Evolutionary conservation across 2,797 vertebrate species (phyloP), one percentile per base, ranked within the genome.

Genomic region (Crocodylus rhombifer): DNA sequence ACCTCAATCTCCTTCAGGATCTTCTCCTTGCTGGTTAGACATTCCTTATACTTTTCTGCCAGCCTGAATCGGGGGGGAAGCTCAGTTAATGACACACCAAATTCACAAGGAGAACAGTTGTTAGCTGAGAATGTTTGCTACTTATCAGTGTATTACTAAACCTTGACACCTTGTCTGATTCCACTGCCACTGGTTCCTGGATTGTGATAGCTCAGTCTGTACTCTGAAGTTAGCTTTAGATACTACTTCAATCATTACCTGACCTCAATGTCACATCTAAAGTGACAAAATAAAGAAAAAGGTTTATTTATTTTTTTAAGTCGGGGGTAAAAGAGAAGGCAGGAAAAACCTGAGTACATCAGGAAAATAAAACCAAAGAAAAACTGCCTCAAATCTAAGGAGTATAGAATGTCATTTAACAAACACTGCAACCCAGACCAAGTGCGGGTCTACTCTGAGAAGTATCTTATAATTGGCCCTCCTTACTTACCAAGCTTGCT

Each of bases 1-100:
- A 99, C 98, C 95, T 99, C 99, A 0, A 99, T 99, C 97, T 98
- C 99, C 96, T 99, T 99, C 94, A 99, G 98, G 91, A 99, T 99
- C 96, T 99, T 99, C 97, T 99, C 99, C 96, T 99, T 99, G 91
- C 98, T 99, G 82, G 99, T 96, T 92, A 98, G 97, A 13, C 98
- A 98, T 65, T 99, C 99, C 89, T 99, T 98, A 94, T 99, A 99
- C 91, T 99, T 99, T 96, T 99, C 99, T 28, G 99, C 99, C 97
- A 99, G 96, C 97, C 99, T 99, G 93, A 1, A 1, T 5, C 30
- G 58, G 60, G 67, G 36, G 14, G 28, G 28, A 88, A 81, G 69
- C 14, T n/a, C 0, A 2, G 71, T 91, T 77, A 94, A 12, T 2
- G 6, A 65, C 1, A 1, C 1, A 5, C 2, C 36, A 16, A 17